phyloP scores from a whole-genome alignment of 2,888 invertebrate species.

The Digitonthophagus gazella region DNA sequence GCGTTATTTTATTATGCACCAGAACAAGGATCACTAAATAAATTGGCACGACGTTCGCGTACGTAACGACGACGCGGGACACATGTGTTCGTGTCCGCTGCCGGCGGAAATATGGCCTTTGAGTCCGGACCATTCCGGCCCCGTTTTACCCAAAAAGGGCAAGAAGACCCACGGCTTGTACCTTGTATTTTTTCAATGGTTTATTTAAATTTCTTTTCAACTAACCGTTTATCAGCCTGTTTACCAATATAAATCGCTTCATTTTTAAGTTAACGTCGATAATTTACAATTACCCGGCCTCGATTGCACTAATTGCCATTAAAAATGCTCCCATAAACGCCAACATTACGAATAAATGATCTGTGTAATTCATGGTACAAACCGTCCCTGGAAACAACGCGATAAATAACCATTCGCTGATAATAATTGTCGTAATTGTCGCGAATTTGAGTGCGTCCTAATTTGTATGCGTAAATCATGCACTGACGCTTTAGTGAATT shows the following conservation, averaged over 20 bases:
- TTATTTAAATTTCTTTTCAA: background rate
- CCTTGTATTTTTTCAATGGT: background rate
- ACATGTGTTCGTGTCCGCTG: background rate
- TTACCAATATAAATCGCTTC: no score
- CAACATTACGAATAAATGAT: background rate
- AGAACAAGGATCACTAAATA: slow-evolving; percentile 9
- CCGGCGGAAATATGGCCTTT: background rate
- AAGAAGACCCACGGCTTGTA: background rate
- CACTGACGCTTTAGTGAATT: background rate
- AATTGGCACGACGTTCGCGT: slow-evolving; percentile 1
- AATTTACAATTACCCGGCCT: background rate
- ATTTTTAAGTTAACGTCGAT: background rate
- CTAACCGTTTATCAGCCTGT: no score
- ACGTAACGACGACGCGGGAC: background rate
- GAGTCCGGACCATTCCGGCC: background rate
- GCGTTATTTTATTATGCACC: slow-evolving; percentile 12
- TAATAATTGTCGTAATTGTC: background rate
- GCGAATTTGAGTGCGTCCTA: background rate
- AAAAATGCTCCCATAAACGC: background rate
- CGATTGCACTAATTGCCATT: background rate
- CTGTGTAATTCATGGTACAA: background rate
- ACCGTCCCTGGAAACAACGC: background rate
- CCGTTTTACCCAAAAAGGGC: background rate
- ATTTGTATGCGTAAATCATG: background rate
- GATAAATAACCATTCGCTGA: background rate